Evolutionary conservation across 2,113 vertebrate species (phyloP), one percentile per base, ranked within the genome.

Genomic region (Cyprinodon variegatus): DNA sequence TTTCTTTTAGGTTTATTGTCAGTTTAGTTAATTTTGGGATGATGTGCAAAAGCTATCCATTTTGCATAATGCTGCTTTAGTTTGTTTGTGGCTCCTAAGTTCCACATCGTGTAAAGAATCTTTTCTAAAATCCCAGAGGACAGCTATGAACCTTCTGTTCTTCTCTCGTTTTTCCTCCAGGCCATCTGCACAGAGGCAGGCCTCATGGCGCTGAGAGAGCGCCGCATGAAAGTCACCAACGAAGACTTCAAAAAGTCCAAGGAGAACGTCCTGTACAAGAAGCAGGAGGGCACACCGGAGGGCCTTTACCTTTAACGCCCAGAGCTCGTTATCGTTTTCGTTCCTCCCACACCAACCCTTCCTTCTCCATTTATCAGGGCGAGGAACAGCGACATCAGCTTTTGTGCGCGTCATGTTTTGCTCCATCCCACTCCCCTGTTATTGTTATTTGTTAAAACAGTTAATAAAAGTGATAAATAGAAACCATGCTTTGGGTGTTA

Each of bases 231-330:
- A 94, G 97, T 99, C 65, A 99, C 98, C 79, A 99, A 99, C n/a
- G 98, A 99, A 92, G 98, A 99, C 87, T 99, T 99, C 93, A 99
- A 99, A 71, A 99, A 99, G 86, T 99, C 98, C 3, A 99, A 99
- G 93, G 98, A 99, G 74, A 99, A 99, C 0, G 97, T 99, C 83
- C 95, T 99, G 48, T 99, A 99, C 82, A 99, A 99, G 91, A 99
- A 99, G 83, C 98, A 99, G 82, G 98, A 99, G 92, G 98, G 97
- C 70, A 99, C 98, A 11, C 98, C 98, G 0, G 98, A 99, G 87
- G 98, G 98, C 38, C 94, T 99, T 0, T 94, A 94, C 85, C 93
- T 94, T 70, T 95, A 90, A 89, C 57, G 66, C 77, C n/a, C 40
- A 75, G 82, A 81, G 65, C 4, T 57, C 68, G 20, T 8, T 17